Percentiles rank a stretch among this genome's conserved stretches.
Conservation (phyloP, 2,888 invertebrate genomes). For the Drosophila nr. perissopoda region DNA sequence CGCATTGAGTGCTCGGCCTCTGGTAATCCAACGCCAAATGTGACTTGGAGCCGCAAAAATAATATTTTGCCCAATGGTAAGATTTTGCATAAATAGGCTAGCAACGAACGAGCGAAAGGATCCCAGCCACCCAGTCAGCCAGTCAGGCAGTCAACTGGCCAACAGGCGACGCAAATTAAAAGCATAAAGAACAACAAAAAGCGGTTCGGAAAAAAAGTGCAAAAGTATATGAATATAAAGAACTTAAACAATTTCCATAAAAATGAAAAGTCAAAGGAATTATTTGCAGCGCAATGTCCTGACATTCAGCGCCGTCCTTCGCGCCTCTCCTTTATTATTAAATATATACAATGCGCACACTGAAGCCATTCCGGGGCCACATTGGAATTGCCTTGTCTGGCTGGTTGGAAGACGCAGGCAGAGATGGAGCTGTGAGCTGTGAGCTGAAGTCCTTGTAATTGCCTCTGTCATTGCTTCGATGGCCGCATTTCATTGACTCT, state of each 20-base stretch:
- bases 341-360: slow-evolving; percentile 64
- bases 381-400: slow-evolving; percentile 22
- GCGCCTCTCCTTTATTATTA: slow-evolving; percentile 57
- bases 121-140: slow-evolving; percentile 32
- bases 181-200: slow-evolving; percentile 50
- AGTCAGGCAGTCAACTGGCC: slow-evolving; percentile 18
- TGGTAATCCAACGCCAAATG: slow-evolving; percentile 92
- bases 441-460: slow-evolving; percentile 59
- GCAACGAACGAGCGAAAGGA: slow-evolving; percentile 30
- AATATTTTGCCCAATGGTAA: slow-evolving; percentile 85
- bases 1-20: slow-evolving; percentile 91
- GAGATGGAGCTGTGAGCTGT: slow-evolving; percentile 12
- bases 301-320: slow-evolving; percentile 16
- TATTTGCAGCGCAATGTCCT: slow-evolving; percentile 46
- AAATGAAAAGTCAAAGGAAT: slow-evolving; percentile 73
- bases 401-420: slow-evolving; percentile 4
- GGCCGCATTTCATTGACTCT: slow-evolving; percentile 59
- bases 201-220: slow-evolving; percentile 7
- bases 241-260: slow-evolving; percentile 77
- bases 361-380: slow-evolving; percentile 29
- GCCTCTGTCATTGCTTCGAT: slow-evolving; percentile 71
- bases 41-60: slow-evolving; percentile 89
- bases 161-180: slow-evolving; percentile 49
- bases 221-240: slow-evolving; percentile 68
- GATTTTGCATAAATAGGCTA: slow-evolving; percentile 75